phyloP scores from a whole-genome alignment of 37 sponge, comb jelly and placozoan species.

The Aplysina aerophoba region DNA sequence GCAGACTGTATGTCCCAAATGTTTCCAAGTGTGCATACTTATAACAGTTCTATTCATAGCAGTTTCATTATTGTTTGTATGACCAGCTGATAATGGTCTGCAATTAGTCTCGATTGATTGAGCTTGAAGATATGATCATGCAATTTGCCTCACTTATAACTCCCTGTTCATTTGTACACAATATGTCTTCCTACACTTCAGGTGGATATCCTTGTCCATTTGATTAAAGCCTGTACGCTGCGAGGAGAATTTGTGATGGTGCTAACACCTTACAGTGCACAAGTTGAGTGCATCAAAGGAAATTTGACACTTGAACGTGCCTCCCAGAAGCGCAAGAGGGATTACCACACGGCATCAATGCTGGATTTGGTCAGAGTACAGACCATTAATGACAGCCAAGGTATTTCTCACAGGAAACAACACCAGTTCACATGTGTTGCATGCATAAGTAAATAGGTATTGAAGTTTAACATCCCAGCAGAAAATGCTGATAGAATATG shows the following conservation, averaged over 20 bases:
- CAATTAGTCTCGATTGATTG: no score
- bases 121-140: no score
- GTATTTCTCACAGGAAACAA: background rate
- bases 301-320: background rate
- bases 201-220: background rate
- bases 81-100: no score
- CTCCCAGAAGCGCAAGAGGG: background rate
- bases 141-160: no score
- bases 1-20: no score
- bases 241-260: conserved; percentile 28
- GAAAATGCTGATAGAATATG: no score
- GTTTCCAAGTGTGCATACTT: no score
- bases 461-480: no score
- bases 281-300: conserved; percentile 39
- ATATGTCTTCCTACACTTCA: background rate
- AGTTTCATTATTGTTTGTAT: no score
- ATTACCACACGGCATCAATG: background rate
- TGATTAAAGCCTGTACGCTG: background rate
- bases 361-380: conserved; percentile 24
- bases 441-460: no score
- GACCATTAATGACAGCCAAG: conserved; percentile 75
- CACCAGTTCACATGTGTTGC: no score
- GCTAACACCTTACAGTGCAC: conserved; percentile 70
- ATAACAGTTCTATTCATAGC: no score
- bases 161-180: background rate